Evolutionary conservation across 2,888 invertebrate species (phyloP), one percentile per base, ranked within the genome.

Genomic region (Smittia aterrima): DNA sequence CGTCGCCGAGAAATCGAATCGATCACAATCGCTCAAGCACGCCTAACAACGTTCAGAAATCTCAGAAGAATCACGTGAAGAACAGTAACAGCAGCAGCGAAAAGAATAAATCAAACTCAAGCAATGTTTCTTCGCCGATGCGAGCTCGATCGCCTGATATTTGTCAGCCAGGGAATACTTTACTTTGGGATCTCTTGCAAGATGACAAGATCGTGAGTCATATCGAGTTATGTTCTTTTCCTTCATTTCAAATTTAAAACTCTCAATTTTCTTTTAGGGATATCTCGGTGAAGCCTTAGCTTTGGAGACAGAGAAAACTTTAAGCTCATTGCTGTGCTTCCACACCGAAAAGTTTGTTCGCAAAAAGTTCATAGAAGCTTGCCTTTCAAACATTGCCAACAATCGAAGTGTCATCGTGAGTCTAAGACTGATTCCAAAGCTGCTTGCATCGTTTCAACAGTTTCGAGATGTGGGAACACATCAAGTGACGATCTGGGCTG

Each of bases 341-440:
- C 95, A 92, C 79, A 93, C 93, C 1, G 96, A 96, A 81, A 90
- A 93, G 77, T 87, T 92, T 76, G 93, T 96, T 77, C 87, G 95
- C 74, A 94, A 95, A 84, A 95, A 96, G 83, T 97, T 97, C 79
- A 96, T 97, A 77, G 96, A 96, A 82, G 96, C 96, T 7, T 96
- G 96, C 79, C 85, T 96, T 64, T 92, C 94, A 78, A 96, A 96
- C 83, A 85, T 96, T 76, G 91, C 93, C 13, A 89, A 89, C 77
- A 94, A 96, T 83, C 89, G 89, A 87, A 95, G 96, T 77, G 95
- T 96, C 22, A 92, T 96, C 7, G 92, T 96, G 0, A 95, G 96
- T 1, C 84, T 97, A 76, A 87, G 96, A 74, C 84, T 97, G 74
- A 82, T 97, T 75, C 96, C 96, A 13, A 96, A 96, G 82, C 82